Base-by-base conservation (phyloP, 2,888 invertebrate species). In the Eilema depressum region DNA sequence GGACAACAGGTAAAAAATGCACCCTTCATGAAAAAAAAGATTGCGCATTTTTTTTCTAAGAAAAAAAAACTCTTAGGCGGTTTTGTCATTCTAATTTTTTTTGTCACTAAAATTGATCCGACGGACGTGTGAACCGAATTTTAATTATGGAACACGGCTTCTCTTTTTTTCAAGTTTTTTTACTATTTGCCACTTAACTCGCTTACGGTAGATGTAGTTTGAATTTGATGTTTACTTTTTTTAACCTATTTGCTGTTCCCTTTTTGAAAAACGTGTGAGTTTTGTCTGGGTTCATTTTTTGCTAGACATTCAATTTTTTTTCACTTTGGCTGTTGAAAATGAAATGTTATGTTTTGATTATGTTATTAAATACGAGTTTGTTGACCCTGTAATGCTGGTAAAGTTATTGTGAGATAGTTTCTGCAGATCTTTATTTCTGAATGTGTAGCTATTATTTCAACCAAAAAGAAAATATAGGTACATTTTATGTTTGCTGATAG, bases 121-220 rank as follows among this genome's bases (percentile, higher is more conserved):
- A 80, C 82, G 85, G 73, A 80, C 82, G 85, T 89, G 89, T 85
- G 89, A 89, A 89, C 87, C 75, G 87, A 86, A 86, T 88, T 81
- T 79, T 78, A 85, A 86, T 81, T 81, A 72, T 75, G 80, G 74
- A 74, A 82, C 76, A 75, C 73, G 33, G 59, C 72, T 67, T 74
- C 69, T 75, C 83, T 82, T 82, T 81, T 79, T 70, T 62, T 26
- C 7, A 61, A 33, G 28, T 30, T 75, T 88, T 88, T 82, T 78
- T 76, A 71, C 73, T 84, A 76, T 85, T 84, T 84, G 82, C 86
- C 87, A 89, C 89, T 87, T 88, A 88, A 87, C 87, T 88, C 80
- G 72, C 77, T 86, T 80, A 88, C 88, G 88, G 87, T 88, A 86
- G 85, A 89, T 87, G 82, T 84, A 83, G 79, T 88, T 84, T 84